These are phyloP conservation scores for Melopsittacus undulatus DNA, from an alignment of 2,797 vertebrate species.

Conservation along the genomic window DNA sequence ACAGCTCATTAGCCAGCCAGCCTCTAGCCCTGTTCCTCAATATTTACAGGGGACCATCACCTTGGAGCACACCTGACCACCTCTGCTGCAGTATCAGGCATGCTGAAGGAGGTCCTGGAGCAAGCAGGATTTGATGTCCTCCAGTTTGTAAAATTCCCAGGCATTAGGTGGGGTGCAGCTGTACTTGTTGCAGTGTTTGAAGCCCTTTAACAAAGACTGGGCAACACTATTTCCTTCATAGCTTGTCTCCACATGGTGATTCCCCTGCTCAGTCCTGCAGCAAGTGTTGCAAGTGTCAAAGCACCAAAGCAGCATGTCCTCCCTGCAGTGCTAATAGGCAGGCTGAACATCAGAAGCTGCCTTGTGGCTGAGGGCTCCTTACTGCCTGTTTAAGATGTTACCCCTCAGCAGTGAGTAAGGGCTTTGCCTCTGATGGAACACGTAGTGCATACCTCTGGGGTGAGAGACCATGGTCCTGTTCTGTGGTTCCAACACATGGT, in stretches of 20 bases:
- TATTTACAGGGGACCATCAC: rapidly evolving
- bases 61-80: background rate
- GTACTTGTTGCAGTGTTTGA: background rate
- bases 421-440: background rate
- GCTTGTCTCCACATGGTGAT: rapidly evolving
- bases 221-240: background rate
- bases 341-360: background rate
- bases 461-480: background rate
- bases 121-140: background rate
- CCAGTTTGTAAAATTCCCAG: background rate
- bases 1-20: background rate
- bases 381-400: rapidly evolving
- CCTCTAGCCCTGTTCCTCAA: background rate
- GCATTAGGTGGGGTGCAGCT: background rate
- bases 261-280: background rate
- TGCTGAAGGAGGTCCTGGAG: background rate
- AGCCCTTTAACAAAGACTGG: background rate
- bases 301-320: rapidly evolving
- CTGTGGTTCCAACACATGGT: rapidly evolving
- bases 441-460: rapidly evolving
- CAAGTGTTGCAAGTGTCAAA: no score
- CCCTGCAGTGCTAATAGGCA: rapidly evolving
- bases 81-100: background rate
- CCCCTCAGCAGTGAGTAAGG: rapidly evolving
- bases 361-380: background rate